Conservation (phyloP, 2,888 invertebrate species). For the Psylliodes chrysocephalus region DNA sequence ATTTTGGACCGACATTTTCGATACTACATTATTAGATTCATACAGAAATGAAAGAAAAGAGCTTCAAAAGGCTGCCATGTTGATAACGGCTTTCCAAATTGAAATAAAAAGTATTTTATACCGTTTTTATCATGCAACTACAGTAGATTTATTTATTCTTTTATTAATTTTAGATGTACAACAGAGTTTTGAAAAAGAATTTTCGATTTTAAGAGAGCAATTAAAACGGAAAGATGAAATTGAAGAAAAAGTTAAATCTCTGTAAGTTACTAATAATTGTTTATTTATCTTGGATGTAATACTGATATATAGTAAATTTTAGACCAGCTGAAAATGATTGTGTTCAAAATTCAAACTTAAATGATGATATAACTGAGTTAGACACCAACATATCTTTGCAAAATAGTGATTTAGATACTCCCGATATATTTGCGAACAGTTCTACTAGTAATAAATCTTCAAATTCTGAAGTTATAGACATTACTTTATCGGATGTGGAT, state of each 20-base stretch:
- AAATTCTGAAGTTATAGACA: conserved; percentile 27
- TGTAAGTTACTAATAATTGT: conserved; percentile 1
- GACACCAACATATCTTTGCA: background rate
- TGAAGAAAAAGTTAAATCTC: conserved; percentile 14
- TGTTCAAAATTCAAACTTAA: no score
- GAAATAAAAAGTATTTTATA: conserved; percentile 50
- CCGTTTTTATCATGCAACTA: background rate
- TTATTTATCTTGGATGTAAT: background rate
- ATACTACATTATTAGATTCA: conserved; percentile 42
- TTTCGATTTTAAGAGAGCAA: conserved; percentile 31
- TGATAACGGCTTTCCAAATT: conserved; percentile 45
- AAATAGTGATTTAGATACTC: conserved; percentile 30
- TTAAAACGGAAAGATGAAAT: conserved; percentile 33
- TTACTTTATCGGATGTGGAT: conserved; percentile 36
- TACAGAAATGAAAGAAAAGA: conserved; percentile 46
- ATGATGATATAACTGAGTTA: background rate
- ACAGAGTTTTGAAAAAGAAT: conserved; percentile 30
- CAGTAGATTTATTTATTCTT: background rate
- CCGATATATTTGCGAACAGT: conserved; percentile 38
- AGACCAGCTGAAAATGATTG: no score
- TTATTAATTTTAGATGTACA: conserved; percentile 33
- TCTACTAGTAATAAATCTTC: conserved; percentile 15
- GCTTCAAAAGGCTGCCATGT: conserved; percentile 44
- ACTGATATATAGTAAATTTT: no score
- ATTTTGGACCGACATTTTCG: conserved; percentile 48